These are phyloP conservation scores for Tromatobia lineatoria DNA, from an alignment of 2,888 invertebrate genomes.

Conservation along the genomic window DNA sequence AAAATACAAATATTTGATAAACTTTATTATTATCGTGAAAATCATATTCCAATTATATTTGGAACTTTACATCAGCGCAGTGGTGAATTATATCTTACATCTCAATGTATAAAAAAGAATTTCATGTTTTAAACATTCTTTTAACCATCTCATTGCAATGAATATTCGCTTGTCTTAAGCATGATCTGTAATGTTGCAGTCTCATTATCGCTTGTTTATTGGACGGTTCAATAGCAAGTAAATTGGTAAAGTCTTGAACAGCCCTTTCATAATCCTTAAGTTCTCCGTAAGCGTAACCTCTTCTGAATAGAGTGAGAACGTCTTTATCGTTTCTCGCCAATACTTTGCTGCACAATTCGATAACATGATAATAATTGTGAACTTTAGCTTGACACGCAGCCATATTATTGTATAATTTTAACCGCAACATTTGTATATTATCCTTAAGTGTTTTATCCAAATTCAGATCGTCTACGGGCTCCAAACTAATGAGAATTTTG, in stretches of 20 bases:
- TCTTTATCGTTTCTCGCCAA: conserved; percentile 84
- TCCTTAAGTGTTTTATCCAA: conserved; percentile 86
- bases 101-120: neutral
- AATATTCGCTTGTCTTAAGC: conserved; percentile 88
- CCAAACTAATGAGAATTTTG: conserved; percentile 90
- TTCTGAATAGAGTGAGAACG: conserved; percentile 86
- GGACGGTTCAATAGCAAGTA: conserved; percentile 88
- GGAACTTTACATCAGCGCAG: neutral
- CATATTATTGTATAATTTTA: conserved; percentile 92
- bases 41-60: neutral
- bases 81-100: neutral
- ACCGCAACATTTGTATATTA: conserved; percentile 87
- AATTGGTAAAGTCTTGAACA: conserved; percentile 87
- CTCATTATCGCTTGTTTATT: conserved; percentile 89
- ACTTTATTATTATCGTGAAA: conserved; percentile 6
- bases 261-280: conserved; percentile 90
- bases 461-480: conserved; percentile 84
- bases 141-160: conserved; percentile 88
- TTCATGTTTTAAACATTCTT: conserved; percentile 85
- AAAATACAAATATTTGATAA: neutral
- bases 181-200: conserved; percentile 87
- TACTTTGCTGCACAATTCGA: conserved; percentile 88
- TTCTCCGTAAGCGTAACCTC: conserved; percentile 86
- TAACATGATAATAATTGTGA: conserved; percentile 89
- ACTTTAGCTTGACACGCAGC: conserved; percentile 92